Conservation (phyloP, 2,797 vertebrate genomes). For the Pagetopsis macropterus region DNA sequence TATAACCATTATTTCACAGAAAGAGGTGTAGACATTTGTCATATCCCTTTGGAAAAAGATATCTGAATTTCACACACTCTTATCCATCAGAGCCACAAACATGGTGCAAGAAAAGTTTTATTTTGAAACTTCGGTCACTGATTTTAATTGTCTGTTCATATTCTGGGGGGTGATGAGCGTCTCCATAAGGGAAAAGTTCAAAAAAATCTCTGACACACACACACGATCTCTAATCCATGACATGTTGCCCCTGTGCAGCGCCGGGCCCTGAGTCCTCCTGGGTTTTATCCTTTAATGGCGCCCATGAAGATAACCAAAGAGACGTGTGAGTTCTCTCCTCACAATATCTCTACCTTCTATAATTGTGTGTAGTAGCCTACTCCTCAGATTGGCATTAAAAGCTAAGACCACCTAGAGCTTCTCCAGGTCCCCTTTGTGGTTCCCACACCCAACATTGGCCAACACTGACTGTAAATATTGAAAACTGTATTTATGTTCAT, state of each 20-base stretch:
- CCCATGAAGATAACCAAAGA: conserved; percentile 10
- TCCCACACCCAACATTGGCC: background rate
- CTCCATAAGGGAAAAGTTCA: background rate
- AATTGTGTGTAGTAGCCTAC: background rate
- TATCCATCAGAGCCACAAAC: background rate
- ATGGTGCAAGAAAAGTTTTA: background rate
- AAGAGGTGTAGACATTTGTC: background rate
- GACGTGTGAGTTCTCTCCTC: background rate
- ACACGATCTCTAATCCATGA: conserved; percentile 18
- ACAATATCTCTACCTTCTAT: background rate
- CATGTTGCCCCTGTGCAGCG: conserved; percentile 22
- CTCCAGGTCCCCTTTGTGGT: background rate
- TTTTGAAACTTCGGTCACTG: too few species aligned
- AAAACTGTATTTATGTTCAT: background rate
- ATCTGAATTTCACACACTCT: background rate
- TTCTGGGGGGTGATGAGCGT: background rate
- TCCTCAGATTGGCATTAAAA: background rate
- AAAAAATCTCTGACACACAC: background rate
- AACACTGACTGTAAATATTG: conserved; percentile 1
- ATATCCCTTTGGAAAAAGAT: background rate
- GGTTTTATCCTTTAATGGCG: background rate
- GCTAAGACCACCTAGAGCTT: background rate
- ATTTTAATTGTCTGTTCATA: background rate
- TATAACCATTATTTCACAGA: background rate
- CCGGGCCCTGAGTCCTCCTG: background rate